Evolutionary conservation across 2,113 vertebrate genomes (phyloP).

Genomic region (cattle (Bos taurus)): DNA sequence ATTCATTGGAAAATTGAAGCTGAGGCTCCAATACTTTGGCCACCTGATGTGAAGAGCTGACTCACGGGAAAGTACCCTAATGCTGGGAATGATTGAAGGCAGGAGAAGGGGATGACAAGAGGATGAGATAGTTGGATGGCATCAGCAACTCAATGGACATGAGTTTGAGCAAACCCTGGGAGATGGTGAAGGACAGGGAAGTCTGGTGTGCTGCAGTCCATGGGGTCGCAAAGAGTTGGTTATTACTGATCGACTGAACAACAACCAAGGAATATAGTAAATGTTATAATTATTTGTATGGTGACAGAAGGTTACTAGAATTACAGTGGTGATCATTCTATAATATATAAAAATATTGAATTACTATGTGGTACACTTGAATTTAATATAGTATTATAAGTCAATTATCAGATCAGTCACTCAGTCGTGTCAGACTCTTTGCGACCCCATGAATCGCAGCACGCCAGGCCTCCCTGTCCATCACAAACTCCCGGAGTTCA

Average conservation of each 20-base stretch:
- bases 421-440: no score
- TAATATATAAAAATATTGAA: background rate
- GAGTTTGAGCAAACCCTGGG: background rate
- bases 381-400: background rate
- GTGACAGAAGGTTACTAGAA: background rate
- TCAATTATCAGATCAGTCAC: background rate
- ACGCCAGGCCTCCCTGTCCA: no score
- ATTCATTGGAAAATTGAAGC: background rate
- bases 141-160: background rate
- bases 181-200: background rate
- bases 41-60: background rate
- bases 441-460: no score
- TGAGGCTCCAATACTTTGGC: background rate
- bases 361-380: background rate
- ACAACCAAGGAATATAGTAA: background rate
- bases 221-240: background rate
- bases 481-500: no score
- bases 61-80: background rate
- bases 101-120: background rate
- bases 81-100: background rate
- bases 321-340: background rate
- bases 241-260: background rate
- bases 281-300: background rate
- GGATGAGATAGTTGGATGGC: background rate
- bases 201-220: background rate